These are phyloP conservation scores for Scleropages formosus DNA, from an alignment of 2,797 vertebrate genomes.

Conservation along the genomic window DNA sequence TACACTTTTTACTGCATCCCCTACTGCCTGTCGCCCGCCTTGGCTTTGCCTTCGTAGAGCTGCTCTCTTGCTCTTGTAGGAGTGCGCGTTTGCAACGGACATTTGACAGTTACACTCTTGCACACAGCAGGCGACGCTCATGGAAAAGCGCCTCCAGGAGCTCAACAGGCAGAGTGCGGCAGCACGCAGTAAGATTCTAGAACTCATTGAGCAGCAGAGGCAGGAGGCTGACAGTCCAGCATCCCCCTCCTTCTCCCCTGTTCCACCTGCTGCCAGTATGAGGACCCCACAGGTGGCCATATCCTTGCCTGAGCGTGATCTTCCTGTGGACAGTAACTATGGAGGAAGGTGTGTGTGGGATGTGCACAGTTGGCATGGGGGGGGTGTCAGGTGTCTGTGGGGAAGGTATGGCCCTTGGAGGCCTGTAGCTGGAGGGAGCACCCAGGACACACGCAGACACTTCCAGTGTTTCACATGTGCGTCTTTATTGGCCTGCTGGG, in stretches of 20 bases:
- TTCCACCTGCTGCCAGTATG: slow-evolving; percentile 55
- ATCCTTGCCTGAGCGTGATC: slow-evolving; percentile 55
- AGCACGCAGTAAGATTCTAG: slow-evolving; percentile 77
- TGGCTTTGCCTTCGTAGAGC: neutral
- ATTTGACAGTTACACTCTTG: neutral
- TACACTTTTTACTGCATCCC: no score
- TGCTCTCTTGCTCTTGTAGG: neutral
- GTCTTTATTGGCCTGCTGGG: no score
- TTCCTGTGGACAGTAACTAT: slow-evolving; percentile 46
- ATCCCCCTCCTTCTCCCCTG: slow-evolving; percentile 59
- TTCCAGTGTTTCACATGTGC: neutral
- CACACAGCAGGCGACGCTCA: slow-evolving; percentile 27
- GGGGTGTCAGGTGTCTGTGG: neutral
- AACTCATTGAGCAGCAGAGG: slow-evolving; percentile 87
- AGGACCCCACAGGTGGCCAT: slow-evolving; percentile 58
- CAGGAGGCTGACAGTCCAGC: slow-evolving; percentile 48
- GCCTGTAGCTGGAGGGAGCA: neutral
- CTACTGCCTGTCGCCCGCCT: no score
- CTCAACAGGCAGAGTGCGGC: slow-evolving; percentile 83
- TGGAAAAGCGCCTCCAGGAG: slow-evolving; percentile 84
- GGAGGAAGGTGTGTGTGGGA: slow-evolving; percentile 61
- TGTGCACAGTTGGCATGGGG: neutral
- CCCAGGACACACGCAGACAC: no score
- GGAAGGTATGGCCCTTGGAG: neutral
- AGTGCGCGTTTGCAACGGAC: slow-evolving; percentile 32